Base-by-base conservation (phyloP, 2,888 invertebrate genomes). In the Plutella xylostella region DNA sequence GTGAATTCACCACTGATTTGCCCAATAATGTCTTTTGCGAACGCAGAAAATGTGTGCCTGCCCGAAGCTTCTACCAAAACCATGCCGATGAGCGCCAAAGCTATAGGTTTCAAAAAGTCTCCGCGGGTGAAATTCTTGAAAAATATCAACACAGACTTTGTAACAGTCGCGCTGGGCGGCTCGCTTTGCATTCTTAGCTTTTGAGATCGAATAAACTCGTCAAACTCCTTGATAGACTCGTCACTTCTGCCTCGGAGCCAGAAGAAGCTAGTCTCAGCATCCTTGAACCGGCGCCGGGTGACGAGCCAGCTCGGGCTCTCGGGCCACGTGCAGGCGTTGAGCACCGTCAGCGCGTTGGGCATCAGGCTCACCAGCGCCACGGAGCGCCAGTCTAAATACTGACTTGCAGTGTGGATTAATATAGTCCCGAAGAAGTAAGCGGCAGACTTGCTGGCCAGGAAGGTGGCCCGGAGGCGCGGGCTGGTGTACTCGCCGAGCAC, bases 251-350 rank as follows among this genome's bases (percentile, higher is more conserved):
- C 87, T 47, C 88, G 65, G 37, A 87, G 72, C 69, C 78, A 86
- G 37, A 70, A 67, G 17, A 87, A 85, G 0, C 86, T 68, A 5
- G 66, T 58, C 47, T 82, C 71, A 0, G 88, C 87, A 43, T 84
- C 72, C 5, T 71, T 68, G 1, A 69, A 62, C n/a, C 70, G 65
- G 1, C 76, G 78, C 45, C 79, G 85, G 2, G 83, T 73, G 1
- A 86, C 72, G 35, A 90, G 57, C 88, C 88, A 90, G 11, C 77
- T 70, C 0, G 89, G 89, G 14, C 88, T 86, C 62, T 90, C 90
- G 0, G 86, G 87, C 51, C 87, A 66, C 0, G 84, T 74, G 12
- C 68, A 58, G 2, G 85, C 65, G 0, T 74, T 59, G 0, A 58
- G 2, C 1, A 72, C 37, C 0, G 69, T 53, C 1, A 63, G 1